Percentiles rank a stretch among this genome's conserved stretches.
Evolutionary conservation across 1,140 invertebrate species (phyloP).

Genomic region (Fragariocoptes setiger): DNA sequence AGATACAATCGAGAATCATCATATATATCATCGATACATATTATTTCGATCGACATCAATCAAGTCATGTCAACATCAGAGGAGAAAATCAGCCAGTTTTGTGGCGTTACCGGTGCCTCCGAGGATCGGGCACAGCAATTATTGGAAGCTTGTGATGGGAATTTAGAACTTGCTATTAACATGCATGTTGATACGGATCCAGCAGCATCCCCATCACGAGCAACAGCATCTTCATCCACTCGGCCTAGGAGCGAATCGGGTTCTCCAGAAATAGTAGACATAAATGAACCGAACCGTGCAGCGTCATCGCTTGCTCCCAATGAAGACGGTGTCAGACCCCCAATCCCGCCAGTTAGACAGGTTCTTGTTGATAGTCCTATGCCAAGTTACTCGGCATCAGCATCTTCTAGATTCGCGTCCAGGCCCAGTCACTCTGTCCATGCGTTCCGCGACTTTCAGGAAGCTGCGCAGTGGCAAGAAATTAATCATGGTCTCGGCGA

Average conservation of each 20-base stretch:
- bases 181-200: conserved; percentile 21
- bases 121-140: conserved; percentile 15
- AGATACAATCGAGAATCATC: too few species aligned
- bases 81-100: conserved; percentile 5
- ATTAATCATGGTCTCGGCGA: conserved; percentile 1
- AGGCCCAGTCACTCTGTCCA: conserved; percentile 24
- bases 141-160: conserved; percentile 22
- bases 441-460: conserved; percentile 29
- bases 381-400: conserved; percentile 1
- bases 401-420: conserved; percentile 13
- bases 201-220: not conserved
- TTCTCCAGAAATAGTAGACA: not conserved
- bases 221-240: conserved; percentile 12
- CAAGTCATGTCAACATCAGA: too few species aligned
- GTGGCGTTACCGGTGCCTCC: conserved; percentile 6
- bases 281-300: not conserved
- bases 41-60: too few species aligned
- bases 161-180: conserved; percentile 23
- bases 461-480: conserved; percentile 20
- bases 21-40: too few species aligned
- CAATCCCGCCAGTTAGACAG: conserved; percentile 29
- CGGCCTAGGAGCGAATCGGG: not conserved
- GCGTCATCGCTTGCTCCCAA: conserved; percentile 9
- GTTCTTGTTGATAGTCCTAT: conserved; percentile 21
- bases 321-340: conserved; percentile 24